A percentile compares a stretch with the other conserved stretches of the same genome.
Conservation (phyloP, 2,113 vertebrate genomes). For the Helogale parvula region DNA sequence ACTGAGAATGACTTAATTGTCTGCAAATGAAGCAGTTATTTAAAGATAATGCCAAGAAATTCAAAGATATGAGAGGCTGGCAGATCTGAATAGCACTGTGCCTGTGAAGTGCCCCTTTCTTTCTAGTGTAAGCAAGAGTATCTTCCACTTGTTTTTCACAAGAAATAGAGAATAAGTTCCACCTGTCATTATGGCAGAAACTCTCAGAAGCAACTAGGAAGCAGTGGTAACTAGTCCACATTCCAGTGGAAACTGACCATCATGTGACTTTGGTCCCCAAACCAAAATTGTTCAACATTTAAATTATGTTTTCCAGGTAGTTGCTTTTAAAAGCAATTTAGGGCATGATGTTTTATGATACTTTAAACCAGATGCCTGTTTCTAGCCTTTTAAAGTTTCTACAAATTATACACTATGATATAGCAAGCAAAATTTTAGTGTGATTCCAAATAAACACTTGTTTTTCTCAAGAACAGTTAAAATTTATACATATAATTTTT, state of each 20-base stretch:
- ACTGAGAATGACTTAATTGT: neutral
- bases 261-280: neutral
- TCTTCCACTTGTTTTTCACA: neutral
- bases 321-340: neutral
- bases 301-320: neutral
- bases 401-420: neutral
- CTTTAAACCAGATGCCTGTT: neutral
- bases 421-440: neutral
- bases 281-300: neutral
- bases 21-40: neutral
- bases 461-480: neutral
- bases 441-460: neutral
- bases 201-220: neutral
- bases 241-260: neutral
- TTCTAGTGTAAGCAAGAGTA: neutral
- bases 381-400: neutral
- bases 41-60: neutral
- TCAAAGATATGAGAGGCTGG: neutral
- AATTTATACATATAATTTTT: neutral
- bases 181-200: neutral
- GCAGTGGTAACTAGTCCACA: neutral
- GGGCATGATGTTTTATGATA: neutral
- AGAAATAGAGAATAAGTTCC: neutral
- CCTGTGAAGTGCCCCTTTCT: neutral
- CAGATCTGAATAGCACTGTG: neutral